Evolutionary conservation across 2,113 vertebrate genomes (phyloP).

Genomic region (Thoracochromis brauschi): DNA sequence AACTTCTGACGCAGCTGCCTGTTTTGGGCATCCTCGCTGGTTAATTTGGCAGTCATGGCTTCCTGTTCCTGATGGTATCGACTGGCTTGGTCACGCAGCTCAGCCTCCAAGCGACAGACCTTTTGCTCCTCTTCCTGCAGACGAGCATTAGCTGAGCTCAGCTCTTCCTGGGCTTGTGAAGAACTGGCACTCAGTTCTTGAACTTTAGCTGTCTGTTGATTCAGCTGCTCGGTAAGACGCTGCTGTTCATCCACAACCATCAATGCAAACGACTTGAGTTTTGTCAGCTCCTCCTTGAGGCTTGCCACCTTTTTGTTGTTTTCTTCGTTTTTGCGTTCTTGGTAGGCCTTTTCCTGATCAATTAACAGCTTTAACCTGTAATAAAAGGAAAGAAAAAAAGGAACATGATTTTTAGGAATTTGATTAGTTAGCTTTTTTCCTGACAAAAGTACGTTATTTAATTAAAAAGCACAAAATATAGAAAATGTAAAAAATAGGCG

Average conservation of each 20-base stretch:
- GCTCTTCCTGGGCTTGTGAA: slow-evolving; percentile 77
- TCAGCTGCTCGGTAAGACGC: slow-evolving; percentile 81
- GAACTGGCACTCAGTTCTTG: slow-evolving; percentile 77
- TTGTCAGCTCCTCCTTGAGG: slow-evolving; percentile 88
- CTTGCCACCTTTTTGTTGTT: slow-evolving; percentile 75
- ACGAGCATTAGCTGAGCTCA: slow-evolving; percentile 75
- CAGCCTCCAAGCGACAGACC: slow-evolving; percentile 77
- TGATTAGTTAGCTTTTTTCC: neutral
- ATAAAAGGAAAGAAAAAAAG: slow-evolving; percentile 33
- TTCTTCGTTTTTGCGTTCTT: slow-evolving; percentile 83
- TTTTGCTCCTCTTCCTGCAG: slow-evolving; percentile 82
- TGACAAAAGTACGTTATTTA: neutral
- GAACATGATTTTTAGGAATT: neutral
- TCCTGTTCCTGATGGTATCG: slow-evolving; percentile 82
- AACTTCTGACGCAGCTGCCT: slow-evolving; percentile 86
- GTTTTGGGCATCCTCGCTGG: slow-evolving; percentile 88
- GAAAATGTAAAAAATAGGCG: neutral
- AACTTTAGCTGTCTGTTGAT: slow-evolving; percentile 80
- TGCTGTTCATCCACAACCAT: slow-evolving; percentile 96
- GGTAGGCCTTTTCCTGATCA: slow-evolving; percentile 83
- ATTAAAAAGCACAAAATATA: neutral
- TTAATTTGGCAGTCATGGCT: slow-evolving; percentile 87
- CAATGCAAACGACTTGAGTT: slow-evolving; percentile 93
- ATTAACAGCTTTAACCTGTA: slow-evolving; percentile 87
- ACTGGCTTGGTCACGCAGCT: slow-evolving; percentile 74